Conservation (phyloP, 2,797 vertebrate species). For the Gastrophryne carolinensis region DNA sequence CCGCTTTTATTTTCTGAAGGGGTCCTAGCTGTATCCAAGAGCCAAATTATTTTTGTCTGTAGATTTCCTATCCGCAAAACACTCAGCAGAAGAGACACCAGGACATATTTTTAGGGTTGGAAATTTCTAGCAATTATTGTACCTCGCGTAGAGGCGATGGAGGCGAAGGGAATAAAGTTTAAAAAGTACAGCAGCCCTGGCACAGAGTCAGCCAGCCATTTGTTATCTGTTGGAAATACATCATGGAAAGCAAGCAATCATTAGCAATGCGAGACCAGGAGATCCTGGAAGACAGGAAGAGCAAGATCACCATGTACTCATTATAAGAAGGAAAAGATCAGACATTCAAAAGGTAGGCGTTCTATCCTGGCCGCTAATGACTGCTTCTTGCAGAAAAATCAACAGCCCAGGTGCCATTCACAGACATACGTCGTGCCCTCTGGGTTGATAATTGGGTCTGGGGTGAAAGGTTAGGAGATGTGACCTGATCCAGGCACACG, state of each 20-base stretch:
- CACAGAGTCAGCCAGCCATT: slow-evolving; percentile 6
- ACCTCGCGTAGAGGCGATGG: not conserved
- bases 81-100: not conserved
- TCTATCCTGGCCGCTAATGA: slow-evolving; percentile 34
- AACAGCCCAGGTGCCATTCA: slow-evolving; percentile 18
- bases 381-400: slow-evolving; percentile 11
- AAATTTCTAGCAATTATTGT: slow-evolving; percentile 2
- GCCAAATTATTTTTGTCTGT: not conserved
- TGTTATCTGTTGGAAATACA: slow-evolving; percentile 27
- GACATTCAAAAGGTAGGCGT: slow-evolving; percentile 30
- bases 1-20: no score
- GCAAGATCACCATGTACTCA: slow-evolving; percentile 26
- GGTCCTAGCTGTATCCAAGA: not conserved
- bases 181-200: not conserved
- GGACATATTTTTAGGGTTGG: not conserved
- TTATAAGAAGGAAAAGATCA: slow-evolving; percentile 43
- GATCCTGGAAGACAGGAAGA: slow-evolving; percentile 7
- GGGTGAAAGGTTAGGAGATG: slow-evolving; percentile 8
- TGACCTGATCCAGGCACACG: not conserved
- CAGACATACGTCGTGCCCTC: not conserved
- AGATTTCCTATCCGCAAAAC: not conserved
- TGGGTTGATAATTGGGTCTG: slow-evolving; percentile 22
- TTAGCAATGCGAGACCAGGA: slow-evolving; percentile 28
- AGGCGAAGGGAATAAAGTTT: not conserved
- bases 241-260: slow-evolving; percentile 27